A percentile compares a stretch with the other conserved stretches of the same genome.
Conservation (phyloP, 1,140 invertebrate species). For the Portunus trituberculatus region DNA sequence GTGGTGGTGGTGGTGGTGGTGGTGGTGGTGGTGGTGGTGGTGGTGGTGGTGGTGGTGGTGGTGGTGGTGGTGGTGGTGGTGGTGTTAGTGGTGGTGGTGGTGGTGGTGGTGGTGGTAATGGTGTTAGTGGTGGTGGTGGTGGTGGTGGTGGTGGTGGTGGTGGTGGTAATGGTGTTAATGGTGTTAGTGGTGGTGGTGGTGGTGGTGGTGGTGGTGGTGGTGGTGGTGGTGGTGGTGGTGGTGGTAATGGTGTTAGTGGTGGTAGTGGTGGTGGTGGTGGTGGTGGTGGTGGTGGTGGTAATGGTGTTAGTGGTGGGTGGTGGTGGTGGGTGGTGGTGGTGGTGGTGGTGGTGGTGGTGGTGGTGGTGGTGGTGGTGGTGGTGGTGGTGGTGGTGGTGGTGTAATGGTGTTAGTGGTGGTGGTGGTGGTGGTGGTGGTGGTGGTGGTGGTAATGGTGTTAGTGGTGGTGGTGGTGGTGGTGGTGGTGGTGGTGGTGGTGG, state of each 20-base stretch:
- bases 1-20: constrained; percentile 33
- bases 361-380: too few relatives aligned
- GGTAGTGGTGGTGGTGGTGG: constrained; percentile 28
- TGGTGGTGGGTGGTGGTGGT: neutral
- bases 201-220: neutral
- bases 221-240: constrained; percentile 28
- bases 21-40: constrained; percentile 32
- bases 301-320: neutral
- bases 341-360: too few relatives aligned
- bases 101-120: neutral
- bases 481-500: too few relatives aligned
- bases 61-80: constrained; percentile 12
- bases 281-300: constrained; percentile 28
- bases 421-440: too few relatives aligned
- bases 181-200: neutral
- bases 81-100: constrained; percentile 7
- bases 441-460: too few relatives aligned
- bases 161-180: neutral
- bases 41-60: constrained; percentile 33
- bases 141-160: neutral
- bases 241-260: constrained; percentile 33
- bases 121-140: neutral
- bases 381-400: neutral
- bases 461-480: neutral
- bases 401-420: neutral